Evolutionary conservation across 2,888 invertebrate species (phyloP), one percentile per base, ranked within the genome.

Genomic region (Drosophila pseudotalamancana): DNA sequence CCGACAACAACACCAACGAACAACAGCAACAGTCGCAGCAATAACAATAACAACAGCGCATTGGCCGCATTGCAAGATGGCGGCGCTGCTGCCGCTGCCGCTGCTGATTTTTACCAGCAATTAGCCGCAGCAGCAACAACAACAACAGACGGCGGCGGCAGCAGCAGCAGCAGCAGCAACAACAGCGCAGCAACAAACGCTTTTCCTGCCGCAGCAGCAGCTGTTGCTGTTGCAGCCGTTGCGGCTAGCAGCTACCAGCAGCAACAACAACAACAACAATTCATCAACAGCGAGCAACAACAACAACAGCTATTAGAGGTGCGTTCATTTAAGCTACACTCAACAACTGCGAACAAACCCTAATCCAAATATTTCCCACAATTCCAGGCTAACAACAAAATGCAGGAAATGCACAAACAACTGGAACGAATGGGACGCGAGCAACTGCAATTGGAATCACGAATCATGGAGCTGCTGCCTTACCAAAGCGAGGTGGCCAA

Each of bases 401-500:
- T 95, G 85, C 95, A 95, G 82, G 92, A 93, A 37, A 91, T 95
- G 70, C 93, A 94, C 60, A 92, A 92, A 48, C 94, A 95, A 88
- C 91, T 95, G 82, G 94, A 94, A 73, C 93, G 93, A 62, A 93
- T 94, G 91, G 92, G 92, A 19, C 93, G 93, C 91, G 95, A 95
- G 90, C 94, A 95, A 76, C 92, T 93, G 39, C 93, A 93, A 82
- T 91, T 95, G 81, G 94, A 95, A 88, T 90, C 94, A 65, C 92
- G 92, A 77, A 92, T 94, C 21, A 92, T 92, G 37, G 95, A 95
- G 87, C 89, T 95, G 80, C 90, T 94, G 83, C 94, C 94, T 81
- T 93, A 94, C 80, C 94, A 94, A 64, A 93, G 93, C 49, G 95
- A 96, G 88, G 93, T 96, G 60, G 93, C 94, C 68, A 92, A 93